Evolutionary conservation across 2,113 vertebrate species (phyloP), one percentile per base, ranked within the genome.

Genomic region (Pedionomus torquatus): DNA sequence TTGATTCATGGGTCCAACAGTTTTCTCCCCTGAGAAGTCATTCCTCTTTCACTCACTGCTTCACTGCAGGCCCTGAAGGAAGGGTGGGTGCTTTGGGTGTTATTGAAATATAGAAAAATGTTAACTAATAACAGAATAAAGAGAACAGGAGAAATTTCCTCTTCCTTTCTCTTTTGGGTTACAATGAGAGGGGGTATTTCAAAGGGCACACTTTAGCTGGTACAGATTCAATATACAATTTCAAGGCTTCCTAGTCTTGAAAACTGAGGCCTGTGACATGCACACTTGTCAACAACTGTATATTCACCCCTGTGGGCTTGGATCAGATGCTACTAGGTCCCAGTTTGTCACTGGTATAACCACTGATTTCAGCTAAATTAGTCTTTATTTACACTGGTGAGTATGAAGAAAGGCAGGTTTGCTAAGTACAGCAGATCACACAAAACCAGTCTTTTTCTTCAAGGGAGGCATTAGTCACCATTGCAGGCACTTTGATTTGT

Each of bases 391-490:
- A 91, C 57, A 30, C 39, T 61, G 57, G n/a, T 76, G 80, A 89
- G 77, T 84, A 92, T 82, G 94, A 93, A 79, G 94, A 97, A 94
- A 96, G 83, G 77, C 95, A 89, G 90, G 90, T 91, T 97, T 95
- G 89, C 86, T 84, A 82, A 89, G 69, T 75, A 37, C 81, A 84
- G 69, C 57, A 78, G 83, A 91, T 84, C 83, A 64, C 57, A 93
- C 0, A 4, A 87, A 94, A 93, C 86, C 85, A 70, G 83, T 93
- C 58, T 85, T 96, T 92, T 96, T 77, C 88, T 96, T 94, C 89
- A 72, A 58, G 87, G 80, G 72, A 94, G 46, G n/a, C 44, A 85
- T 97, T 96, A 95, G 96, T 95, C 97, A 97, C 61, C 41, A 49
- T 39, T 54, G 48, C 44, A 89, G 69, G 77, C 70, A 33, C 37